Conservation (phyloP, 2,888 invertebrate species). For the Dasysyrphus tricinctus region DNA sequence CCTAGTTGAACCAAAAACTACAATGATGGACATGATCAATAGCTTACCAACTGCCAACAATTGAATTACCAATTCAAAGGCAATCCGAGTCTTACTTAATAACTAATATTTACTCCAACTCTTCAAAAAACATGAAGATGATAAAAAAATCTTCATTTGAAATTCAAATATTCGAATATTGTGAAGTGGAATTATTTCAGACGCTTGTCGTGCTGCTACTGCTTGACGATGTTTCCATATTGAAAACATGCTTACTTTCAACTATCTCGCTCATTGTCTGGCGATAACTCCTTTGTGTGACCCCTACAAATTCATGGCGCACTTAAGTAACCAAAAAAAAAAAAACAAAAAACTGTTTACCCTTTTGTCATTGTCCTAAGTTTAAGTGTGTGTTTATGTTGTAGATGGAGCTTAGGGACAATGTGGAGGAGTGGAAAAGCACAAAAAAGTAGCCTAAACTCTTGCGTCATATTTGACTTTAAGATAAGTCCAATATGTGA, state of each 20-base stretch:
- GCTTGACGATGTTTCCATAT: conserved; percentile 15
- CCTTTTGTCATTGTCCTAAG: conserved; percentile 8
- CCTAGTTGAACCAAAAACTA: background rate
- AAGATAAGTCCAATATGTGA: background rate
- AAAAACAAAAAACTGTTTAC: background rate
- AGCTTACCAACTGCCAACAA: conserved; percentile 21
- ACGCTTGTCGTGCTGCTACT: conserved; percentile 31
- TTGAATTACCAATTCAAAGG: conserved; percentile 61
- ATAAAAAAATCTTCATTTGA: conserved; percentile 59
- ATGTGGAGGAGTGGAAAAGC: conserved; percentile 5
- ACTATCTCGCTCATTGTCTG: background rate
- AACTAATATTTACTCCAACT: conserved; percentile 66
- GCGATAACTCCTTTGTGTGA: conserved; percentile 46
- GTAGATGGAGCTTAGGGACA: background rate
- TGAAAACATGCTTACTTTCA: background rate
- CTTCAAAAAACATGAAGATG: conserved; percentile 8
- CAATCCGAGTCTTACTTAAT: conserved; percentile 60
- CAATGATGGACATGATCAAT: background rate
- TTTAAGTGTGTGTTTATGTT: background rate
- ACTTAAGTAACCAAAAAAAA: background rate
- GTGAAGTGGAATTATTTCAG: conserved; percentile 44
- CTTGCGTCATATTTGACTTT: conserved; percentile 49
- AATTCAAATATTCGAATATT: conserved; percentile 60
- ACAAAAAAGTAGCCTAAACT: background rate
- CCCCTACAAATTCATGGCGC: conserved; percentile 48